Base-by-base conservation (phyloP, 2,113 vertebrate genomes). In the Chionodraco myersi region DNA sequence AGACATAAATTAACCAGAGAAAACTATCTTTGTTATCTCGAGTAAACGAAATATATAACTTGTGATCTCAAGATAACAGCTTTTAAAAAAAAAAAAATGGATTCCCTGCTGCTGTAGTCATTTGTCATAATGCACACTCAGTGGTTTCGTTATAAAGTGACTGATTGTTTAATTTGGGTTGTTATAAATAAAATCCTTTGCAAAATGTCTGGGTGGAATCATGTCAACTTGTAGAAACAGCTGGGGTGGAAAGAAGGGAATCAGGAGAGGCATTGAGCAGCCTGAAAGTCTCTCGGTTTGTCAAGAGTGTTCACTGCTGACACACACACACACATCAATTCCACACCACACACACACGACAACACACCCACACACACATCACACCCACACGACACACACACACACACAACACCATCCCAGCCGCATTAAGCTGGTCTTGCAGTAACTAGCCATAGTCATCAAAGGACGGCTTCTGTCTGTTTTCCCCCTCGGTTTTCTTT, bases 391-490 rank as follows among this genome's bases (percentile, higher is more conserved):
- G n/a, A 23, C 47, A 53, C 66, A 61, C 36, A 52, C 45, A 72
- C 45, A 6, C 64, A 21, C 71, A 74, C 57, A 11, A n/a, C n/a
- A n/a, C n/a, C n/a, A n/a, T n/a, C 72, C 51, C 53, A 45, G 78
- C 73, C 82, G 64, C 80, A 80, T 86, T 83, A 66, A 79, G 74
- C 82, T 77, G 7, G 0, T 53, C 68, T 92, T 92, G 90, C 72
- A 84, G n/a, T 93, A 94, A 93, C 60, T 59, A n/a, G n/a, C 70
- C 30, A 7, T 51, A 80, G 10, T 30, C 68, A 77, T 76, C 61
- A 82, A 68, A 85, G 65, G 81, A 69, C 36, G 60, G 26, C 79
- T 78, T 78, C 54, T 45, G 23, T 79, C 66, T 76, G 44, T 82
- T 51, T 36, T 21, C 49, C 23, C 61, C 4, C 34, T 76, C 11